phyloP scores from a whole-genome alignment of 2,888 invertebrate species.

The Orthonychiurus folsomi region DNA sequence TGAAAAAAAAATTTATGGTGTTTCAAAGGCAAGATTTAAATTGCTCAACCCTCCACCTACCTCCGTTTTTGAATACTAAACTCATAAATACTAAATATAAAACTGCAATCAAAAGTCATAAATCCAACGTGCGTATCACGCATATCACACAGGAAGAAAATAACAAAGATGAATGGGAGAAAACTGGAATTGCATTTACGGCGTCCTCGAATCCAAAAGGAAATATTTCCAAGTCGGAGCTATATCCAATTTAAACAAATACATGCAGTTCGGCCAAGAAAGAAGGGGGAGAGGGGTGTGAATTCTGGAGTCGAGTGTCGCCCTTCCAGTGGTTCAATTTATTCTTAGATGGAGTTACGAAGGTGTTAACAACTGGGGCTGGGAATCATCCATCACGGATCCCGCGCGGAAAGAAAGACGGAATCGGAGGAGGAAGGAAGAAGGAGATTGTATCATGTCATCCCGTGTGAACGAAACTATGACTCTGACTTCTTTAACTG shows the following conservation, averaged over 20 bases:
- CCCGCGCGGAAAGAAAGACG: not conserved
- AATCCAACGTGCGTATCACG: no score
- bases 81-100: not conserved
- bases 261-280: not conserved
- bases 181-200: not conserved
- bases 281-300: not conserved
- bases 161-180: not conserved
- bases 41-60: no score
- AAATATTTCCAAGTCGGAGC: no score
- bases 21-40: no score
- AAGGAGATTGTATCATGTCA: conserved; percentile 3
- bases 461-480: not conserved
- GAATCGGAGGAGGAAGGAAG: conserved; percentile 1
- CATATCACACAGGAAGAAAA: no score
- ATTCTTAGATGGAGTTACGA: conserved; percentile 22
- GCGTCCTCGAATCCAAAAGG: no score
- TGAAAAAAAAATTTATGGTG: no score
- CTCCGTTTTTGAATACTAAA: no score
- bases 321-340: conserved; percentile 23
- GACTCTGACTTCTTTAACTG: not conserved
- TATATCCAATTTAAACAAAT: not conserved
- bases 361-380: conserved; percentile 24
- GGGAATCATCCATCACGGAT: conserved; percentile 28
- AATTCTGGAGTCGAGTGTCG: not conserved
- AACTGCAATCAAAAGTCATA: not conserved